A percentile compares a stretch with the other conserved stretches of the same genome.
phyloP scores from a whole-genome alignment of 2,113 vertebrate species.

The Columbina picui region DNA sequence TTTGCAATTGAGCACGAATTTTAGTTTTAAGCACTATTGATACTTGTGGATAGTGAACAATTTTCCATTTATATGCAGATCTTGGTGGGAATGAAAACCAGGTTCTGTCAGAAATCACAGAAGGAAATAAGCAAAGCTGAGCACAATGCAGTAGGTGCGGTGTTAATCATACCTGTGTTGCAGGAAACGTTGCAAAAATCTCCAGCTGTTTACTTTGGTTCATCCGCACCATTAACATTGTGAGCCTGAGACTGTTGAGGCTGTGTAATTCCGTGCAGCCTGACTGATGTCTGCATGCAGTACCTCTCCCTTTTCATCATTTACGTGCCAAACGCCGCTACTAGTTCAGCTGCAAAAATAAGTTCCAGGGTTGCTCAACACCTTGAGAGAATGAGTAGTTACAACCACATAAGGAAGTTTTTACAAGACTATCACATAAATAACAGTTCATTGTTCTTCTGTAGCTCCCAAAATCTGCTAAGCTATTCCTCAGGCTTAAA shows the following conservation, averaged over 20 bases:
- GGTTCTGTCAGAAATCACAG: neutral
- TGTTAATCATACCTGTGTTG: neutral
- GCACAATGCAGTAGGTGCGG: neutral
- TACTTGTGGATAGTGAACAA: fast-evolving
- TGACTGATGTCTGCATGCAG: neutral
- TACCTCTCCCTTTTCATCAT: neutral
- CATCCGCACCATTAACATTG: fast-evolving
- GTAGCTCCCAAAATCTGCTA: neutral
- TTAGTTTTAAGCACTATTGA: neutral
- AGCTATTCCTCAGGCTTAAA: neutral
- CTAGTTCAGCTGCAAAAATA: neutral
- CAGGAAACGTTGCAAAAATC: neutral
- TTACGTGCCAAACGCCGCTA: neutral
- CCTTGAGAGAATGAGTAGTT: neutral
- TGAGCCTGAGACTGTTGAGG: neutral
- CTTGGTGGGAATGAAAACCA: neutral
- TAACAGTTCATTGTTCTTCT: neutral
- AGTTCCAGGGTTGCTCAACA: neutral
- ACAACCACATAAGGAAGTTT: neutral
- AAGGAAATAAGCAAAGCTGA: neutral
- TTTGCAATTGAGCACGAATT: neutral
- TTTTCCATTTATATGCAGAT: neutral
- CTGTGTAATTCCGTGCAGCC: neutral
- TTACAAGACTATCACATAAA: neutral
- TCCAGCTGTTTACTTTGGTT: neutral